Conservation (phyloP, 2,113 vertebrate species). For the Chaetura pelagica region DNA sequence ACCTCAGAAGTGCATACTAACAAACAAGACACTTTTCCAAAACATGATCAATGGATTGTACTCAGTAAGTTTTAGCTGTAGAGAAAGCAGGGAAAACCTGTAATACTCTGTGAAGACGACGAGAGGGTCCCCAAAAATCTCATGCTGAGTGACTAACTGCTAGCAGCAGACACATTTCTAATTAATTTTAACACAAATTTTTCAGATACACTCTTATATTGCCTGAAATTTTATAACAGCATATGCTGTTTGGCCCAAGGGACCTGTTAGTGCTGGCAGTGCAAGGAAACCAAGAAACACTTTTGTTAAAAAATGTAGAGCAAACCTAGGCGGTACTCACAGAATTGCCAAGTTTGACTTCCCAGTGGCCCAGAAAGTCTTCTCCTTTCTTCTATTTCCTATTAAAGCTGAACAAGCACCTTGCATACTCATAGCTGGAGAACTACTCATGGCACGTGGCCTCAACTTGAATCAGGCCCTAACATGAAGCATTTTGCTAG, state of each 20-base stretch:
- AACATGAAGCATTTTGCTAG: not conserved
- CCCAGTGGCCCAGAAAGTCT: not conserved
- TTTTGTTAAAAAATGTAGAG: not conserved
- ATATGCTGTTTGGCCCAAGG: not conserved
- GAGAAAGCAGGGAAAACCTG: not conserved
- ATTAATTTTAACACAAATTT: constrained; percentile 11
- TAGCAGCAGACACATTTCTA: not conserved
- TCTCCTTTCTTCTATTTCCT: not conserved
- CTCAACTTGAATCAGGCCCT: not conserved
- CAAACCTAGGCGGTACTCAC: not conserved
- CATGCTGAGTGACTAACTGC: not conserved
- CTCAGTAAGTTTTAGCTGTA: not conserved
- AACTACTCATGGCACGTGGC: not conserved
- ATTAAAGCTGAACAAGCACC: not conserved
- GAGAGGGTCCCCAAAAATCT: not conserved
- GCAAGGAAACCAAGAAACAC: not conserved
- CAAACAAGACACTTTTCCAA: not conserved
- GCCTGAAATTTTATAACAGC: not conserved
- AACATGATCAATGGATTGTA: not conserved
- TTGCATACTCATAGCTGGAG: not conserved
- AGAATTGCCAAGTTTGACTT: not conserved
- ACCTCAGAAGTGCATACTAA: not conserved
- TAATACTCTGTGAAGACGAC: not conserved
- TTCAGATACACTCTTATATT: not conserved
- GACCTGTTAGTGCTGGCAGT: not conserved